Percentiles rank a stretch among this genome's conserved stretches.
Evolutionary conservation across 2,113 vertebrate species (phyloP).

Genomic region (Clarias gariepinus): DNA sequence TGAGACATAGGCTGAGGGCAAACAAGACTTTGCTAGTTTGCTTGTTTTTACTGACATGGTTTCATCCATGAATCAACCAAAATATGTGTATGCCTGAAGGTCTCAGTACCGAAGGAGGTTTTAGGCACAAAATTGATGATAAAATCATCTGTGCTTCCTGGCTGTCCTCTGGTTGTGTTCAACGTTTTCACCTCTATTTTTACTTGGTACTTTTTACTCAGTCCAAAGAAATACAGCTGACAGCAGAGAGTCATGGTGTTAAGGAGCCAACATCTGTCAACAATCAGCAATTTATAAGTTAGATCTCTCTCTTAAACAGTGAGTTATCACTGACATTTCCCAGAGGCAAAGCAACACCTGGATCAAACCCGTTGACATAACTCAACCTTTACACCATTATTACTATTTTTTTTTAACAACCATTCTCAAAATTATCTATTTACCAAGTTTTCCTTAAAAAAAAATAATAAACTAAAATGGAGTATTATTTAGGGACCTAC

Average conservation of each 20-base stretch:
- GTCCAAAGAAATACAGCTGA: background rate
- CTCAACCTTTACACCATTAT: constrained; percentile 22
- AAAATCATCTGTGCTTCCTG: constrained; percentile 2
- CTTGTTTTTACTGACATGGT: background rate
- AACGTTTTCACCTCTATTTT: background rate
- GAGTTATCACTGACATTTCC: constrained; percentile 22
- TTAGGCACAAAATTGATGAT: background rate
- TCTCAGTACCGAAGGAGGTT: background rate
- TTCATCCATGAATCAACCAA: background rate
- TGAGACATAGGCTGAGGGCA: background rate
- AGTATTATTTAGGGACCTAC: background rate
- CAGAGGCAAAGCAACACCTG: constrained; percentile 43
- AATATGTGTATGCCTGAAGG: background rate
- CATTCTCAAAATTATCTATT: background rate
- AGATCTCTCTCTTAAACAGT: background rate
- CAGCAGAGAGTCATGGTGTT: constrained; percentile 6
- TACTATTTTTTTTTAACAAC: background rate
- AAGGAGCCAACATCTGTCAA: constrained; percentile 15
- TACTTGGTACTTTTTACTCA: background rate
- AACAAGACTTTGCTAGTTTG: background rate
- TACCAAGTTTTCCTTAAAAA: background rate
- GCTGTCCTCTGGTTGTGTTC: background rate
- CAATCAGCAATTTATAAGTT: constrained; percentile 17
- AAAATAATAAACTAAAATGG: background rate
- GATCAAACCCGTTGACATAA: constrained; percentile 30